phyloP scores from a whole-genome alignment of 2,113 vertebrate species.

The Amblyornis subalaris region DNA sequence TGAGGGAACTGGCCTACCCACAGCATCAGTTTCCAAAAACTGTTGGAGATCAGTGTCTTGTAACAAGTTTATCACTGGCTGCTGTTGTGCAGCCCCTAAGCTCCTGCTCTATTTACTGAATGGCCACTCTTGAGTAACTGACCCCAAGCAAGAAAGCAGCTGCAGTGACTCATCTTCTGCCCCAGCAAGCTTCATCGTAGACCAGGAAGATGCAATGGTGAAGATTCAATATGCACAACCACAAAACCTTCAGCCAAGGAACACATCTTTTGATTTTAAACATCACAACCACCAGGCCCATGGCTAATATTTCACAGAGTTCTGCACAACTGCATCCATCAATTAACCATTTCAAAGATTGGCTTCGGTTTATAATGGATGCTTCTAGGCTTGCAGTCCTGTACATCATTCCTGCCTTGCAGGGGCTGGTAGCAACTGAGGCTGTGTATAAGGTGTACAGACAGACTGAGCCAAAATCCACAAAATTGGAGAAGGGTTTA shows the following conservation, averaged over 20 bases:
- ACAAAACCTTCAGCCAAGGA: background rate
- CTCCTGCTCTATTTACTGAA: background rate
- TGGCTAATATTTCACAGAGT: background rate
- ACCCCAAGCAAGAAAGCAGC: background rate
- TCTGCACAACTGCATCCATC: background rate
- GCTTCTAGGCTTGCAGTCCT: background rate
- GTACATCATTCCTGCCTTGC: background rate
- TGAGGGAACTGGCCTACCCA: background rate
- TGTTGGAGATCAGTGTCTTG: fast-evolving
- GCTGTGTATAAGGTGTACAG: background rate
- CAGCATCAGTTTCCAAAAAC: background rate
- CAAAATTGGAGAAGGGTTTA: background rate
- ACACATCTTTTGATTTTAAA: background rate
- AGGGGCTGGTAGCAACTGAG: background rate
- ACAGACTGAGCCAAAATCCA: background rate
- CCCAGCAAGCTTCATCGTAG: background rate
- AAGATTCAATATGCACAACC: background rate
- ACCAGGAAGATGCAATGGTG: background rate
- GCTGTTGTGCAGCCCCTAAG: background rate
- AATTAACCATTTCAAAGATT: background rate
- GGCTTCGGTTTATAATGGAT: background rate
- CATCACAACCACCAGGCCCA: background rate
- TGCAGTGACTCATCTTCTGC: background rate
- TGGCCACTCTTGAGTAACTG: background rate
- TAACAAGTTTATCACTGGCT: fast-evolving